These are phyloP conservation scores for Ovis canadensis DNA, from an alignment of 2,113 vertebrate species.

Conservation along the genomic window DNA sequence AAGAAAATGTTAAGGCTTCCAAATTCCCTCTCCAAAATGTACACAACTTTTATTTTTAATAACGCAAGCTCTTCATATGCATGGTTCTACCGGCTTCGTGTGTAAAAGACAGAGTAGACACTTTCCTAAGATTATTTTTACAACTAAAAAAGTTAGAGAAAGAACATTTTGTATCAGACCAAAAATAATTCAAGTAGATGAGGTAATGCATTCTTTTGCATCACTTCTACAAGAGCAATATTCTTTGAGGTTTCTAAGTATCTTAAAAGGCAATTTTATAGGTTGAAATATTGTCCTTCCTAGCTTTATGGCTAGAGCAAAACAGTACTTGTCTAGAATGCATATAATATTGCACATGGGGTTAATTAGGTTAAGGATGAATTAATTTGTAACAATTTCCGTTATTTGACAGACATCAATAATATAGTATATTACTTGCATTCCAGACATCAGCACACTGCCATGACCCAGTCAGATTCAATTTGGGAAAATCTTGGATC, in stretches of 20 bases:
- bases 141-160: neutral
- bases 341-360: constrained; percentile 55
- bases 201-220: constrained; percentile 45
- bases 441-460: constrained; percentile 54
- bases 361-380: constrained; percentile 72
- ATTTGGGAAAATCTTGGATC: constrained; percentile 69
- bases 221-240: constrained; percentile 52
- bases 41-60: neutral
- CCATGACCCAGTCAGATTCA: constrained; percentile 70
- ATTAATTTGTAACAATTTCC: constrained; percentile 78
- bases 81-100: neutral
- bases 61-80: neutral
- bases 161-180: constrained; percentile 11
- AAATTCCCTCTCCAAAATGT: neutral
- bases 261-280: constrained; percentile 66
- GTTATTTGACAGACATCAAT: constrained; percentile 71
- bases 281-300: constrained; percentile 70
- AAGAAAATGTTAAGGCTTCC: neutral
- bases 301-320: constrained; percentile 65
- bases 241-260: constrained; percentile 59
- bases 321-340: constrained; percentile 65
- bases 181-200: constrained; percentile 41
- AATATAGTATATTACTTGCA: constrained; percentile 62
- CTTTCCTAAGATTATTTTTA: constrained; percentile 29
- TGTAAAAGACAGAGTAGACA: neutral